Base-by-base conservation (phyloP, 2,113 vertebrate species). In the Charina bottae region DNA sequence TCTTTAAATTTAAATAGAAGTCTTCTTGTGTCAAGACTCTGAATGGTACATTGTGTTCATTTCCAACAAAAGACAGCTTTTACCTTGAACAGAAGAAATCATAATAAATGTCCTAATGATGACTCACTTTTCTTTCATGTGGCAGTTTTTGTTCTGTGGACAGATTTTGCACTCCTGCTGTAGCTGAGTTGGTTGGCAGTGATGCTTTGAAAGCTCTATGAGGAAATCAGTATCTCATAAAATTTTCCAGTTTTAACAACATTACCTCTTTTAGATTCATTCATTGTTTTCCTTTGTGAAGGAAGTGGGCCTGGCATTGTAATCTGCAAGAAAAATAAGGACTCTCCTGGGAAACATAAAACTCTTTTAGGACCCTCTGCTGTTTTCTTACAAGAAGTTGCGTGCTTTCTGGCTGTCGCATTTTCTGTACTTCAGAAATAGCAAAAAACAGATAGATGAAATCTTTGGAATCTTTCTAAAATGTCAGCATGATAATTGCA, bases 81-180 rank as follows among this genome's bases (percentile, higher is more conserved):
- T 88, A 55, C 0, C 85, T 68, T 90, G 42, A 78, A 24, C 62
- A 64, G 62, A 62, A 90, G 64, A 92, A 87, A 49, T 87, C 10
- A 23, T 19, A 92, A 92, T 93, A 90, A 93, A 90, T 92, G 12
- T 87, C 33, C n/a, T 56, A n/a, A 24, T 37, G 33, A 59, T 87
- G 58, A 85, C 89, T 92, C 78, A 58, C 33, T 55, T 60, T 88
- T 78, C 54, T 85, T 62, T 72, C 17, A 56, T 49, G 15, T 92
- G 42, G 85, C 83, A 24, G 6, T 59, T 42, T 62, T 60, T 87
- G 42, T 68, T 83, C 54, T 13, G 46, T n/a, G 54, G 84, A n/a
- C 46, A 46, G 62, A n/a, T 46, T 2, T 62, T 84, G 9, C 17
- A 6, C 13, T 56, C 55, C 56, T 83, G 64, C 46, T 62, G 56